These are phyloP conservation scores for Ceratina japonica DNA, from an alignment of 1,140 invertebrate species.

Conservation along the genomic window DNA sequence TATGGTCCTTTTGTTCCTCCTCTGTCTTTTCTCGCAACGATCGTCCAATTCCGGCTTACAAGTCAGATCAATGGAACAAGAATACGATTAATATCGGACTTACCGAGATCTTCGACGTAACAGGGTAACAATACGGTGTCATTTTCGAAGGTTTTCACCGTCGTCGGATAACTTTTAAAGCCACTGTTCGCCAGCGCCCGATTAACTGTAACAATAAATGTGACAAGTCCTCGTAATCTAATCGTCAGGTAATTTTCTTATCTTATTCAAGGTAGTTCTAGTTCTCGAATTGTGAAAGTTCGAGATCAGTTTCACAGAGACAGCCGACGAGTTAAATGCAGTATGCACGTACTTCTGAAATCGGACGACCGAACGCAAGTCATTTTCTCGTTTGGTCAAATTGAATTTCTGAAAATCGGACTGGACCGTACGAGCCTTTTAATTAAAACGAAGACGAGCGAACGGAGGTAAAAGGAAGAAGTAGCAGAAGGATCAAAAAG, in stretches of 20 bases:
- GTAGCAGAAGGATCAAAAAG: too few relatives aligned
- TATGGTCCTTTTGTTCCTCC: neutral
- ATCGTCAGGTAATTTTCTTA: too few relatives aligned
- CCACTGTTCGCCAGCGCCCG: constrained; percentile 18
- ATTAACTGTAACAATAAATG: constrained; percentile 30
- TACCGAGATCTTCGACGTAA: constrained; percentile 81
- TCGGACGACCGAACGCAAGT: neutral
- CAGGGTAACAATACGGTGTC: constrained; percentile 87
- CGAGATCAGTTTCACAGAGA: too few relatives aligned
- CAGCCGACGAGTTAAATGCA: constrained; percentile 15
- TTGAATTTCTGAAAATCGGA: neutral
- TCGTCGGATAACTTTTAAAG: constrained; percentile 79
- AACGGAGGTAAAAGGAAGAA: neutral
- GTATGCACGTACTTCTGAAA: constrained; percentile 13
- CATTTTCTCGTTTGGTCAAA: neutral
- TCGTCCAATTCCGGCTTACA: too few relatives aligned
- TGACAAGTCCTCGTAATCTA: too few relatives aligned
- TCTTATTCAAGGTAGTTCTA: too few relatives aligned
- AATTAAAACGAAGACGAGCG: neutral
- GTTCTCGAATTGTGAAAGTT: too few relatives aligned
- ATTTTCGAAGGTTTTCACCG: constrained; percentile 87
- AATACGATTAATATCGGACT: constrained; percentile 50
- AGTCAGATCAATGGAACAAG: too few relatives aligned
- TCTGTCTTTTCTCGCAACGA: neutral
- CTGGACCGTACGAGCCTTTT: neutral